Base-by-base conservation (phyloP, 1,140 invertebrate species). In the Drosophila ananassae region DNA sequence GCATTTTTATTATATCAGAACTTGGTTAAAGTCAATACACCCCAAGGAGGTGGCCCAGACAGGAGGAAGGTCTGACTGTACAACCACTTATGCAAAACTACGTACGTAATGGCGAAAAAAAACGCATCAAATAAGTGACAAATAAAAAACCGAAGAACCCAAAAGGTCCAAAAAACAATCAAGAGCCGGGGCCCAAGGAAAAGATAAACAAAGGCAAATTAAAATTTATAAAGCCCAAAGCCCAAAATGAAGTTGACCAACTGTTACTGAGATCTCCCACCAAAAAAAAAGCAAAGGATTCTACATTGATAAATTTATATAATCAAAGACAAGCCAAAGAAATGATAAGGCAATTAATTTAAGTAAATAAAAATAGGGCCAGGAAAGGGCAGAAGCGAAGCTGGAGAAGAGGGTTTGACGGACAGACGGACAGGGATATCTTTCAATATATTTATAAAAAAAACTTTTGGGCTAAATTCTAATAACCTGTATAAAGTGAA, bases 1-100 rank as follows among this genome's bases (percentile, higher is more conserved):
- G 73, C 76, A 83, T 83, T 83, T 83, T 83, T 79, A 83, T 83
- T 83, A 79, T 83, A 83, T 82, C 68, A 76, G 77, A 80, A 73
- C 56, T 81, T 56, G 79, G 76, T 79, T 83, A 76, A 83, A 83
- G 80, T 83, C 76, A 83, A 83, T 83, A 83, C 73, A 76, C 71
- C 51, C 53, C 3, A 32, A 54, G 34, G 28, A 25, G 30, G 41
- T 21, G 41, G 41, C 41, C 17, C 50, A 41, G 39, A n/a, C 34
- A 37, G 34, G 48, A 51, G 24, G 50, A 25, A n/a, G 34, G 34
- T 37, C 9, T 5, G 34, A n/a, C 3, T 37, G 12, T 37, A 37
- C 34, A 56, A 48, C 61, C 41, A 58, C 61, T 63, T 63, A 63
- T 63, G 61, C 54, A 63, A 34, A 58, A 63, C 53, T 58, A 63